phyloP scores from a whole-genome alignment of 2,113 vertebrate genomes.

The Lycaon pictus region DNA sequence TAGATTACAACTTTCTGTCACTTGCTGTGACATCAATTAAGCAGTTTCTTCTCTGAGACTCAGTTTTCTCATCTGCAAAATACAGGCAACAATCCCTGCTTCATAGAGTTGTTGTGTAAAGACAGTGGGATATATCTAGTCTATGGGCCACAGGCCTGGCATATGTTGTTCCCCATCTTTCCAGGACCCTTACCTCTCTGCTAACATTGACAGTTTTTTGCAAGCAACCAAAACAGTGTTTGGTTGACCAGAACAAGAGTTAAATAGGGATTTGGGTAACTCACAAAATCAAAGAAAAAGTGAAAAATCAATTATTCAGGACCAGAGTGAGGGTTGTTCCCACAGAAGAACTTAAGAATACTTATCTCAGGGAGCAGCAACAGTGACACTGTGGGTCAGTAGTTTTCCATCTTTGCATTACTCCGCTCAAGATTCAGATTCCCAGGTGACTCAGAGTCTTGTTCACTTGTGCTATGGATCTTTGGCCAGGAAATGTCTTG shows the following conservation, averaged over 20 bases:
- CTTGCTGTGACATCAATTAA: background rate
- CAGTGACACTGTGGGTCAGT: background rate
- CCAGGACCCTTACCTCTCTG: background rate
- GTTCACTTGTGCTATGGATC: background rate
- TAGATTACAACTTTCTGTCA: background rate
- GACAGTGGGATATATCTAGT: background rate
- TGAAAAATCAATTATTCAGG: background rate
- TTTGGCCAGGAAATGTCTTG: background rate
- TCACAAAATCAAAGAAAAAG: background rate
- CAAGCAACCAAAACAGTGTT: background rate
- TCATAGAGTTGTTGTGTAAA: background rate
- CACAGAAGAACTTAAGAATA: background rate
- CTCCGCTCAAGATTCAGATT: background rate
- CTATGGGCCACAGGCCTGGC: no score
- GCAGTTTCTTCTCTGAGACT: background rate
- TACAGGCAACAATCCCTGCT: background rate
- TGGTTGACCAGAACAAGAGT: background rate
- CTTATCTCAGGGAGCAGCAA: background rate
- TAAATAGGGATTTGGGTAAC: background rate
- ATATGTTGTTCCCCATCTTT: no score
- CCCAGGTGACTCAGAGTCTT: background rate
- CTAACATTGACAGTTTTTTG: background rate
- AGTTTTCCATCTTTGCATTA: background rate
- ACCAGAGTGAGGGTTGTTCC: background rate
- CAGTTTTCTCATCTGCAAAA: background rate